Conservation (phyloP, 2,888 invertebrate species). For the Heliconius hortense region DNA sequence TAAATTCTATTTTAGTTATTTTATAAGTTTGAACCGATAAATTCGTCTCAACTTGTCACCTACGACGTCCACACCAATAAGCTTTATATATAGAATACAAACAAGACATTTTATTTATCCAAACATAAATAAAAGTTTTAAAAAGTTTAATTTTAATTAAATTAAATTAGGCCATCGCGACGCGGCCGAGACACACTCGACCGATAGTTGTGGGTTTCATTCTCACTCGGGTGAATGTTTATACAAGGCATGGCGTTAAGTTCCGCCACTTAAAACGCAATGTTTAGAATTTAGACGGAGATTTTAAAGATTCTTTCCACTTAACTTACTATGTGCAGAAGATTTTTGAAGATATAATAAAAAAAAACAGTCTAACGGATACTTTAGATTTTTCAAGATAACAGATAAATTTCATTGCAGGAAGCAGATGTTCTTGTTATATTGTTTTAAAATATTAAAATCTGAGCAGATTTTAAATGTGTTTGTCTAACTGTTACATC, state of each 20-base stretch:
- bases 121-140: conserved; percentile 22
- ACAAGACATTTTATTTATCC: conserved; percentile 22
- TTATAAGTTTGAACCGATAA: conserved; percentile 9
- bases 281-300: background rate
- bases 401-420: conserved; percentile 58
- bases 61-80: conserved; percentile 21
- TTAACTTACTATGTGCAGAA: background rate
- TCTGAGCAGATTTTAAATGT: conserved; percentile 48
- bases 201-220: background rate
- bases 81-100: conserved; percentile 21
- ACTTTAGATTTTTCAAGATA: conserved; percentile 54
- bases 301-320: no score
- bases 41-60: conserved; percentile 28
- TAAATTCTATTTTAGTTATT: conserved; percentile 17
- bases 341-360: background rate
- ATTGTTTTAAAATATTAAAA: conserved; percentile 62
- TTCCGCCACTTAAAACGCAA: background rate
- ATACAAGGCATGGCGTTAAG: background rate
- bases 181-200: no score
- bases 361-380: conserved; percentile 20
- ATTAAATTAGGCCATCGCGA: background rate
- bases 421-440: conserved; percentile 72
- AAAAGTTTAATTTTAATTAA: conserved; percentile 26
- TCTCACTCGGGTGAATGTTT: background rate
- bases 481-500: conserved; percentile 9